These are phyloP conservation scores for Cacoxenus indagator DNA, from an alignment of 2,888 invertebrate genomes.

Conservation along the genomic window DNA sequence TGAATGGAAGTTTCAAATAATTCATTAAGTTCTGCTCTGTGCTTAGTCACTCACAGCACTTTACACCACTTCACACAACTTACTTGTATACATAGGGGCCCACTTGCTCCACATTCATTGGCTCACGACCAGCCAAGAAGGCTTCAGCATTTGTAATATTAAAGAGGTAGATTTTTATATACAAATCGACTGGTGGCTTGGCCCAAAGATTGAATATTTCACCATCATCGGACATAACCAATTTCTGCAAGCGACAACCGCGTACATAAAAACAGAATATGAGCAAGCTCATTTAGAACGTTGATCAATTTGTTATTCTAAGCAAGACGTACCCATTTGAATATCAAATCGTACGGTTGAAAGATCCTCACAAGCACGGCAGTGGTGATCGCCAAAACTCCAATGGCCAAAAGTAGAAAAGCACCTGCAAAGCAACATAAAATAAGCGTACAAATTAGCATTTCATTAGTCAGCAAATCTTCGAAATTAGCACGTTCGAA, in stretches of 20 bases:
- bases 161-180: slow-evolving; percentile 83
- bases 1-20: slow-evolving; percentile 31
- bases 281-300: background rate
- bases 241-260: slow-evolving; percentile 83
- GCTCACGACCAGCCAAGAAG: slow-evolving; percentile 80
- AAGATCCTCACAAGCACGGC: slow-evolving; percentile 78
- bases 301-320: no score
- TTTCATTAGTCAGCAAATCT: background rate
- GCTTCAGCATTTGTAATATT: slow-evolving; percentile 87
- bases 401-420: slow-evolving; percentile 78
- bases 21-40: background rate
- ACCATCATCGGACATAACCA: slow-evolving; percentile 79
- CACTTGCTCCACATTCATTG: slow-evolving; percentile 81
- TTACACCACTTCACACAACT: slow-evolving; percentile 67
- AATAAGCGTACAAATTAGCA: no score
- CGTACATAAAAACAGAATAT: background rate
- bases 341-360: slow-evolving; percentile 82
- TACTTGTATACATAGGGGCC: slow-evolving; percentile 93
- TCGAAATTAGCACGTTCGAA: background rate
- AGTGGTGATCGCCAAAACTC: slow-evolving; percentile 76
- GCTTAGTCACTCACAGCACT: slow-evolving; percentile 74
- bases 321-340: slow-evolving; percentile 76
- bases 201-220: slow-evolving; percentile 89
- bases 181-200: slow-evolving; percentile 84
- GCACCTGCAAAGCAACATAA: slow-evolving; percentile 75